Conservation (phyloP, 2,888 invertebrate genomes). For the Phytoseiulus persimilis region DNA sequence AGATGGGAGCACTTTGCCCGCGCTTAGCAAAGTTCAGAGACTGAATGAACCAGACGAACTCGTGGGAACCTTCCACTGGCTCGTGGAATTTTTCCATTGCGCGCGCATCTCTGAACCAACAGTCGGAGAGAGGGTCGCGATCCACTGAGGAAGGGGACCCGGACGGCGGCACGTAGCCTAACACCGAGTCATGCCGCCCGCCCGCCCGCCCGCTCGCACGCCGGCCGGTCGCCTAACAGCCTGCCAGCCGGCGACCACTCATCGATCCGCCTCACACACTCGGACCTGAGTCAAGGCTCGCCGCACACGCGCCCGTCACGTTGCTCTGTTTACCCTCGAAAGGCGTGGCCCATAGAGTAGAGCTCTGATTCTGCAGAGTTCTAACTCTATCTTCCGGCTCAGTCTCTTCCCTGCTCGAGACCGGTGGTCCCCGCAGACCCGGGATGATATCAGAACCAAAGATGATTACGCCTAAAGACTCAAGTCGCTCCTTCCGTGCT, state of each 20-base stretch:
- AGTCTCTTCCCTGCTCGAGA: no score
- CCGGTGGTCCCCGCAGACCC: no score
- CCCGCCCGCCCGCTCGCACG: neutral
- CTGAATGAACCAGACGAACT: neutral
- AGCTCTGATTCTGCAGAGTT: neutral
- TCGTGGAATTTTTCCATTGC: conserved; percentile 32
- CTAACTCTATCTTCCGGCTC: no score
- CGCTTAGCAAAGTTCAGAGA: neutral
- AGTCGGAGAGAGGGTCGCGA: neutral
- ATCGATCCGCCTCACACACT: neutral
- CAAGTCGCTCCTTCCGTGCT: no score
- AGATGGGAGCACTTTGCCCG: neutral
- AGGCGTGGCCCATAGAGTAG: neutral
- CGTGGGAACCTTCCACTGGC: conserved; percentile 31
- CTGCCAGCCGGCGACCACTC: neutral
- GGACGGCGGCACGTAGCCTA: neutral
- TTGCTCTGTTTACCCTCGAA: neutral
- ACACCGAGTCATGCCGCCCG: neutral
- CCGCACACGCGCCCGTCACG: neutral
- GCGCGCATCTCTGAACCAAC: conserved; percentile 23
- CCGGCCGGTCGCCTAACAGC: neutral
- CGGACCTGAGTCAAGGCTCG: neutral
- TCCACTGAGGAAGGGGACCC: neutral
- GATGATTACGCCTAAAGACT: no score
- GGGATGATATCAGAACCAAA: no score